Evolutionary conservation across 2,888 invertebrate species (phyloP).

Genomic region (Hartigia nigra): DNA sequence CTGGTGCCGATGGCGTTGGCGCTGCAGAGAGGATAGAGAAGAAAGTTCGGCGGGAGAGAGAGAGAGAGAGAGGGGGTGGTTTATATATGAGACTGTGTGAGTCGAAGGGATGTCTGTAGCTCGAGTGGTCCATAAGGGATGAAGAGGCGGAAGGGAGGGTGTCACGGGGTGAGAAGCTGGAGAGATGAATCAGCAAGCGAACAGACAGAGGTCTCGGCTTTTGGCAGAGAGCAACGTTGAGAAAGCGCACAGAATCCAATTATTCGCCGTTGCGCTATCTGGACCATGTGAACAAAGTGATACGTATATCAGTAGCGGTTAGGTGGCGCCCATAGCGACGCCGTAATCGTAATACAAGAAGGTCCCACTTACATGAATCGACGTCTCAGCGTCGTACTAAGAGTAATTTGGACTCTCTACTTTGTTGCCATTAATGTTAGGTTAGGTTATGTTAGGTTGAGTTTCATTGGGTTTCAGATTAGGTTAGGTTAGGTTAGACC

Average conservation of each 20-base stretch:
- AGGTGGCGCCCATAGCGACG: background rate
- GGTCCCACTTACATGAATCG: background rate
- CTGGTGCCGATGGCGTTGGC: background rate
- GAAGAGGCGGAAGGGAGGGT: background rate
- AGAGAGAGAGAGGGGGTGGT: background rate
- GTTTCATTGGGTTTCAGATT: background rate
- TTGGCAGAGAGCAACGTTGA: background rate
- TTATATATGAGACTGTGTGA: background rate
- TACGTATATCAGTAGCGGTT: constrained; percentile 9
- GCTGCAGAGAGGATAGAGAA: background rate
- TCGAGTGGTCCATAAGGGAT: background rate
- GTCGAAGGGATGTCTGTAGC: background rate
- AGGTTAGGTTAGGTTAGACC: background rate
- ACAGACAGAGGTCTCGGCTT: constrained; percentile 1
- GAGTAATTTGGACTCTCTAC: background rate
- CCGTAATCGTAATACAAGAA: background rate
- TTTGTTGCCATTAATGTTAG: background rate
- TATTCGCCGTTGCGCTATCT: constrained; percentile 7
- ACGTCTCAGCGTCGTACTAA: background rate
- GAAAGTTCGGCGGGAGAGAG: no score
- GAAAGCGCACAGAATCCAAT: constrained; percentile 4
- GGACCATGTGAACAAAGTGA: constrained; percentile 11
- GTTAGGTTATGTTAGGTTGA: background rate
- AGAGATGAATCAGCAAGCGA: background rate
- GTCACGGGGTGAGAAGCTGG: background rate